phyloP scores from a whole-genome alignment of 92 coral and sea anemone species.

The Siderastrea siderea region DNA sequence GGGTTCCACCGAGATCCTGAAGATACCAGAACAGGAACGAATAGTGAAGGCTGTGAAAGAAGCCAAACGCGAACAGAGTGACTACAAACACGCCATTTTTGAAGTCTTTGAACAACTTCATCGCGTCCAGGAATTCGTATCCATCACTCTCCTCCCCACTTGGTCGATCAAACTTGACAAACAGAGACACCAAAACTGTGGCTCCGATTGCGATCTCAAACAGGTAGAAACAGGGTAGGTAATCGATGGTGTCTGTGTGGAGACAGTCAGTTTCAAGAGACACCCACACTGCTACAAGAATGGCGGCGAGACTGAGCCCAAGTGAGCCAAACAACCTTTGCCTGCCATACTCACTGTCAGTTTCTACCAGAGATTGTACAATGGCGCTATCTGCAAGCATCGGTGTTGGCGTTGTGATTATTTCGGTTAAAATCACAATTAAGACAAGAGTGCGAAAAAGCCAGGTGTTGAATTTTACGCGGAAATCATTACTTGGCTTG shows the following conservation, averaged over 20 bases:
- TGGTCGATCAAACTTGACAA: slow-evolving; percentile 75
- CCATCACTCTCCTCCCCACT: slow-evolving; percentile 29
- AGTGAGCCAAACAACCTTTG: slow-evolving; percentile 86
- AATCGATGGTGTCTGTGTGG: slow-evolving; percentile 85
- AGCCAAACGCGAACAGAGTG: slow-evolving; percentile 78
- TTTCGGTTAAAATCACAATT: slow-evolving; percentile 86
- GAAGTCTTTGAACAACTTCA: slow-evolving; percentile 76
- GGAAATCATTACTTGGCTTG: slow-evolving; percentile 71
- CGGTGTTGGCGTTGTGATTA: slow-evolving; percentile 89
- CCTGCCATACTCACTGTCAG: slow-evolving; percentile 84
- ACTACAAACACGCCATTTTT: slow-evolving; percentile 83
- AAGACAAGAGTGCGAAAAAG: slow-evolving; percentile 77
- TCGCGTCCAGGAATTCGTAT: slow-evolving; percentile 61
- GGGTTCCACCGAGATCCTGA: slow-evolving; percentile 91
- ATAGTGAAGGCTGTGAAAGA: slow-evolving; percentile 83
- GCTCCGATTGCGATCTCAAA: slow-evolving; percentile 85
- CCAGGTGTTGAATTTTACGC: slow-evolving; percentile 83
- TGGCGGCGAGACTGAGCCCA: slow-evolving; percentile 82
- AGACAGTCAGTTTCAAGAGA: slow-evolving; percentile 65
- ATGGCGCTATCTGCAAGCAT: slow-evolving; percentile 93
- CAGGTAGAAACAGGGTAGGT: slow-evolving; percentile 83
- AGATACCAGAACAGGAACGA: slow-evolving; percentile 88
- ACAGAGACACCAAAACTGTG: slow-evolving; percentile 81
- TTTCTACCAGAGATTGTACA: slow-evolving; percentile 79
- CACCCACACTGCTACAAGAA: slow-evolving; percentile 82